Evolutionary conservation across 2,113 vertebrate species (phyloP).

Genomic region (Thalassoma bifasciatum): DNA sequence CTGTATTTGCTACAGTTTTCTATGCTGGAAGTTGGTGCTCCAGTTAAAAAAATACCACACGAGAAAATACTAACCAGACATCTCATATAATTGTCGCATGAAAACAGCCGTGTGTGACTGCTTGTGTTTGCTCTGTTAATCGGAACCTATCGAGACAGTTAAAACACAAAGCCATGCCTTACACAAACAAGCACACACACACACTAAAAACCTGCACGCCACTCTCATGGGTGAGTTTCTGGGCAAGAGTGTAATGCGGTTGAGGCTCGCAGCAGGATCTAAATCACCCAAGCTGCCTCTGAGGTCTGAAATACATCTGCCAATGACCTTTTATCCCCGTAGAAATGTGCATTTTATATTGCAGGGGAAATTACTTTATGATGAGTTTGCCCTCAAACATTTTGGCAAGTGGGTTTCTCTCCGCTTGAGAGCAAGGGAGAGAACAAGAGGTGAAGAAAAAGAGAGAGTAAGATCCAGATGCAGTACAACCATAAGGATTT

Average conservation of each 20-base stretch:
- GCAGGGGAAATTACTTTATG: slow-evolving; percentile 52
- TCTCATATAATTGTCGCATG: background rate
- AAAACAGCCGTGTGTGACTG: background rate
- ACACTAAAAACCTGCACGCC: slow-evolving; percentile 13
- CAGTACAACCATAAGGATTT: slow-evolving; percentile 1
- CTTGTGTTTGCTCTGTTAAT: slow-evolving; percentile 45
- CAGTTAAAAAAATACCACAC: background rate
- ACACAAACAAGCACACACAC: slow-evolving; percentile 29
- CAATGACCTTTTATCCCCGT: slow-evolving; percentile 50
- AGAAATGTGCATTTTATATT: slow-evolving; percentile 54
- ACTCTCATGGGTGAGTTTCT: slow-evolving; percentile 9
- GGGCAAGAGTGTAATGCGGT: slow-evolving; percentile 28
- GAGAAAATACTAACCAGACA: background rate
- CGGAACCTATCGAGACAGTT: slow-evolving; percentile 24
- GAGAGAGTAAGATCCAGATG: slow-evolving; percentile 30
- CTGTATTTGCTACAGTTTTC: too few relatives aligned
- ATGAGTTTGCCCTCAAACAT: slow-evolving; percentile 50
- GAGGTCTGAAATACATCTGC: slow-evolving; percentile 43
- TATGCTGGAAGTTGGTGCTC: too few relatives aligned
- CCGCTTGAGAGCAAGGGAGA: background rate
- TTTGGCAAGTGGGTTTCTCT: slow-evolving; percentile 20
- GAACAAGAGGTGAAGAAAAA: slow-evolving; percentile 2
- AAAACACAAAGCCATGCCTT: slow-evolving; percentile 31
- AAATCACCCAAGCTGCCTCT: slow-evolving; percentile 49
- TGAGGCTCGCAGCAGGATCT: slow-evolving; percentile 15